Base-by-base conservation (phyloP, 2,888 invertebrate species). In the Epinotia demarniana region DNA sequence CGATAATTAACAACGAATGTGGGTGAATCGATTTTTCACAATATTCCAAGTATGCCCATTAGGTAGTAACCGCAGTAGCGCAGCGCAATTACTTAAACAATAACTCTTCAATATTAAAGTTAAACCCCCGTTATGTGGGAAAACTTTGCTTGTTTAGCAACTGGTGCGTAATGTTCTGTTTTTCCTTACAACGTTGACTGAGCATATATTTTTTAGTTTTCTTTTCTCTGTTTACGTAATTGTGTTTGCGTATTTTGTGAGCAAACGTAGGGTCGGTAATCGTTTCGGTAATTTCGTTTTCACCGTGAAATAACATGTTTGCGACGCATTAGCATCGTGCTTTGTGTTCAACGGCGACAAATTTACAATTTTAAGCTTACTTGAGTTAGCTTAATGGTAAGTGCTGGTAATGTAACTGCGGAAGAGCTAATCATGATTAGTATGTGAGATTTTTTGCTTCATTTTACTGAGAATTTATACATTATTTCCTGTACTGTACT, bases 1-100 rank as follows among this genome's bases (percentile, higher is more conserved):
- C 90, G 88, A 92, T 94, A 93, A 94, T 94, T 93, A 93, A 93
- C 93, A 92, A 93, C 93, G 93, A 93, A 94, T 94, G 92, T 93
- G 93, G 92, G 92, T 90, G 89, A 92, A 93, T 93, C 92, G 93
- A 93, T 92, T 91, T 90, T 90, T 90, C 85, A 81, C 81, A 80
- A 78, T 82, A 82, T 80, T 83, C 80, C 84, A 84, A 87, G 87
- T 86, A 84, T 88, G 87, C 85, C 89, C 87, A 88, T 90, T 89
- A 88, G 85, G 87, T 88, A n/a, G n/a, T n/a, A n/a, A n/a, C n/a
- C n/a, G n/a, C n/a, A n/a, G n/a, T 89, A 88, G 88, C 81, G 87
- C 88, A 84, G 86, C 87, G 88, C 92, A 92, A 92, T 93, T 90
- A 91, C 91, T 86, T 86, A 86, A 87, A 90, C 89, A 89, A 88